A percentile compares a stretch with the other conserved stretches of the same genome.
Evolutionary conservation across 2,797 vertebrate species (phyloP).

Genomic region (Eulemur coronatus): DNA sequence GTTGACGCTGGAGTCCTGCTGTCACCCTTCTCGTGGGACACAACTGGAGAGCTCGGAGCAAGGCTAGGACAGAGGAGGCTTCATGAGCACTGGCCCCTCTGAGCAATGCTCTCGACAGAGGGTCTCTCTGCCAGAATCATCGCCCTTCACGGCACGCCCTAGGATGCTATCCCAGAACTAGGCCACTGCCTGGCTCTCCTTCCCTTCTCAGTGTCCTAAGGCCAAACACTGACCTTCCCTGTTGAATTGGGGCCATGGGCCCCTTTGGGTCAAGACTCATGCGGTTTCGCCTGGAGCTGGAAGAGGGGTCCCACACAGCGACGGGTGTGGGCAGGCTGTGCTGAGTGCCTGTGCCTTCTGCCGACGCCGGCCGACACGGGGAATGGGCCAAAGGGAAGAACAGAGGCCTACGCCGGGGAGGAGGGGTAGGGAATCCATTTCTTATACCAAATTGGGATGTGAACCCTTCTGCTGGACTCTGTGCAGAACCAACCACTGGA

Average conservation of each 20-base stretch:
- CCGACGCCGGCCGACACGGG: background rate
- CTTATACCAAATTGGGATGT: background rate
- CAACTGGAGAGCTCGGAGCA: background rate
- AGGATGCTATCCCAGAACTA: background rate
- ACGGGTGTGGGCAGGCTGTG: background rate
- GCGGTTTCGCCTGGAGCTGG: background rate
- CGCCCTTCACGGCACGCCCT: background rate
- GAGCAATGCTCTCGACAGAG: background rate
- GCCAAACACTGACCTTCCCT: background rate
- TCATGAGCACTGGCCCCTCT: background rate
- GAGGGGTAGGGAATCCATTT: background rate
- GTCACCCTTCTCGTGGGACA: accelerated
- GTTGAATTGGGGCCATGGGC: background rate
- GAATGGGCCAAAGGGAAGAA: background rate
- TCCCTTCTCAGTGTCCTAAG: background rate
- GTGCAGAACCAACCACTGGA: background rate
- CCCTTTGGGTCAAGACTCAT: background rate
- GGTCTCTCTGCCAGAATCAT: background rate
- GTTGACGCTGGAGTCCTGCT: background rate
- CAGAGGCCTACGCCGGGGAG: background rate
- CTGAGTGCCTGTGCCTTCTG: background rate
- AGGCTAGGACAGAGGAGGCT: background rate
- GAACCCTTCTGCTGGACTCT: background rate
- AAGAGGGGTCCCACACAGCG: background rate
- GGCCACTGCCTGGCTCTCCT: background rate